Percentiles rank a stretch among this genome's conserved stretches.
These are phyloP conservation scores for mouse (Mus musculus) DNA, from an alignment of 2,113 vertebrate genomes.

Conservation along the genomic window GRCm39 chr11:77418001-77418500, in stretches of 20 bases:
- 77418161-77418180: not conserved
- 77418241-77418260: not conserved
- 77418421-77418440: not conserved
- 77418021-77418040: too few species aligned
- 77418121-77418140: not conserved
- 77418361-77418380: not conserved
- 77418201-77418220: not conserved
- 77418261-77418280: not conserved
- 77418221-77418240: not conserved
- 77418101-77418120: not conserved
- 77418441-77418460: not conserved
- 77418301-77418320: not conserved
- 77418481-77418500: not conserved
- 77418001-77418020: not conserved
- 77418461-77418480: not conserved
- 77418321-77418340: not conserved
- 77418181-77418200: not conserved
- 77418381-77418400: not conserved
- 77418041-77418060: too few species aligned
- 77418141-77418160: not conserved
- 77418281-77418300: not conserved
- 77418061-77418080: too few species aligned
- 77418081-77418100: not conserved
- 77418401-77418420: not conserved
- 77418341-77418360: not conserved